Percentiles rank a stretch among this genome's conserved stretches.
These are phyloP conservation scores for Candidula unifasciata DNA, from an alignment of 2,888 invertebrate genomes.

Conservation along the genomic window DNA sequence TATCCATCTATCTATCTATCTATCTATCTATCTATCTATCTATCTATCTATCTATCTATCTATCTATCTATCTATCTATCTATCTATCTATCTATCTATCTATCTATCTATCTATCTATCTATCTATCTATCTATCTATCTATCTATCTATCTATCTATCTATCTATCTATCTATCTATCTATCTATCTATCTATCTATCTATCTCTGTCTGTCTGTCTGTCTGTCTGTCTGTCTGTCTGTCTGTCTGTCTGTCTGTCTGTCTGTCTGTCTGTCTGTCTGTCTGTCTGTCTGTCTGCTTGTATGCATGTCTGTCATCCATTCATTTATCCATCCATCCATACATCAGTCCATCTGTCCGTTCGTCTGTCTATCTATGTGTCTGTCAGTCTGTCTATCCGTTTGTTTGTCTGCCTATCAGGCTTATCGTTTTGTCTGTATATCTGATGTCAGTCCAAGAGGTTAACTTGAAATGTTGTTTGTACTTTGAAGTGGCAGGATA, in stretches of 20 bases:
- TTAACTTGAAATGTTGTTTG: too few relatives aligned
- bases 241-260: neutral
- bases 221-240: too few relatives aligned
- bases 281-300: neutral
- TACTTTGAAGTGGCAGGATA: too few relatives aligned
- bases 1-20: too few relatives aligned
- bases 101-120: neutral
- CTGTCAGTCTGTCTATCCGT: neutral
- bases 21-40: too few relatives aligned
- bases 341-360: too few relatives aligned
- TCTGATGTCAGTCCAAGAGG: too few relatives aligned
- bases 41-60: too few relatives aligned
- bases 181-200: neutral
- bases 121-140: neutral
- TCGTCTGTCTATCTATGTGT: too few relatives aligned
- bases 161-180: neutral
- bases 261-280: constrained; percentile 2
- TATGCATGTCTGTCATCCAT: neutral
- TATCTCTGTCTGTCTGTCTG: neutral
- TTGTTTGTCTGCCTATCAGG: neutral
- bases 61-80: constrained; percentile 6
- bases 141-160: neutral
- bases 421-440: too few relatives aligned
- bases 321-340: neutral
- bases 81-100: neutral